A percentile compares a stretch with the other conserved stretches of the same genome.
These are phyloP conservation scores for Tipula unca DNA, from an alignment of 2,888 invertebrate species.

Conservation along the genomic window DNA sequence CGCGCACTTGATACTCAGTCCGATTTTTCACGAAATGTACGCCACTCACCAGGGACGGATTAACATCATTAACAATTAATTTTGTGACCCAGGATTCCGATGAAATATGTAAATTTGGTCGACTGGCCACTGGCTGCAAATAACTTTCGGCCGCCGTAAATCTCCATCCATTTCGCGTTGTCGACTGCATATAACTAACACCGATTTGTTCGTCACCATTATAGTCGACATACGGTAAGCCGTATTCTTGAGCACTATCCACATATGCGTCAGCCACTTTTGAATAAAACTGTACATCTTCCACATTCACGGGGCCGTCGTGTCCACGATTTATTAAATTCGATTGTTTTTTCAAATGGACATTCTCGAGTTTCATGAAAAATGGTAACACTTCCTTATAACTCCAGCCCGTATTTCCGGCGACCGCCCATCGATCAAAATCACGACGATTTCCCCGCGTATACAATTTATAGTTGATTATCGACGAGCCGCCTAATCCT, in stretches of 20 bases:
- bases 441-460: conserved; percentile 64
- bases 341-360: conserved; percentile 39
- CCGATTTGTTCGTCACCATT: conserved; percentile 56
- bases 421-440: conserved; percentile 59
- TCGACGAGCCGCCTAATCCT: conserved; percentile 50
- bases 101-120: conserved; percentile 53
- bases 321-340: conserved; percentile 48
- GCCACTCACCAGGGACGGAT: conserved; percentile 51
- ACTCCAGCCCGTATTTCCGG: conserved; percentile 68
- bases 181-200: conserved; percentile 57
- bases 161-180: conserved; percentile 49
- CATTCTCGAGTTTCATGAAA: conserved; percentile 52
- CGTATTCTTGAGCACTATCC: conserved; percentile 54
- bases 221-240: conserved; percentile 60
- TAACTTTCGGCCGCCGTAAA: conserved; percentile 59
- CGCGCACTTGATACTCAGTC: conserved; percentile 42
- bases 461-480: conserved; percentile 62
- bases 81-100: conserved; percentile 51
- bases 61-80: conserved; percentile 50
- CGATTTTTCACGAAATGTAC: conserved; percentile 51
- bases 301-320: conserved; percentile 53
- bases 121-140: conserved; percentile 45
- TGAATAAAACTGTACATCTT: conserved; percentile 49
- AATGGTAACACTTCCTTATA: conserved; percentile 52
- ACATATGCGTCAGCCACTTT: conserved; percentile 48